phyloP scores from a whole-genome alignment of 2,797 vertebrate genomes.

The Nasua narica region DNA sequence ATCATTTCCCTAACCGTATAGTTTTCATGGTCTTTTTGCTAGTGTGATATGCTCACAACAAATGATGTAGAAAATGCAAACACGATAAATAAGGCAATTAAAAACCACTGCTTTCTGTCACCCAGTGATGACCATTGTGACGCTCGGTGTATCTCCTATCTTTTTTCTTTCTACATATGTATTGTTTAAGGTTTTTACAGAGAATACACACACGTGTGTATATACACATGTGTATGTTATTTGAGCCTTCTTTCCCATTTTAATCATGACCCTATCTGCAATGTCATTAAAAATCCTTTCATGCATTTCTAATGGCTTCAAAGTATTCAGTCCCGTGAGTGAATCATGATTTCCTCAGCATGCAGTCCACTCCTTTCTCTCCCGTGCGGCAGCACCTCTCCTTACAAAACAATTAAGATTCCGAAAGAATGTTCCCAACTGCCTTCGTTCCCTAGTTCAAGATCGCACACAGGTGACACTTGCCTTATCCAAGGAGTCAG shows the following conservation, averaged over 20 bases:
- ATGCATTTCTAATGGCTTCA: background rate
- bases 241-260: background rate
- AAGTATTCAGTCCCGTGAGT: background rate
- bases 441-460: background rate
- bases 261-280: background rate
- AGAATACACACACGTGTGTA: background rate
- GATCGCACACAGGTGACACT: background rate
- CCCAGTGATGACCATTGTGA: background rate
- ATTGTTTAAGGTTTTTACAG: background rate
- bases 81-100: background rate
- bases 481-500: accelerated
- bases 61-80: background rate
- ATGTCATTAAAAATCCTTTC: background rate
- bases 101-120: background rate
- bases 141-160: background rate
- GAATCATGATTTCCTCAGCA: background rate
- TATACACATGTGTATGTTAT: background rate
- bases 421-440: background rate
- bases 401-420: background rate
- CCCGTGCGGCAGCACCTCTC: background rate
- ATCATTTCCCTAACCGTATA: background rate
- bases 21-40: background rate
- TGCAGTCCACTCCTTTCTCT: background rate
- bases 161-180: background rate
- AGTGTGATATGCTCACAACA: background rate